Conservation (phyloP, 2,113 vertebrate genomes). For the Zosterops borbonicus region DNA sequence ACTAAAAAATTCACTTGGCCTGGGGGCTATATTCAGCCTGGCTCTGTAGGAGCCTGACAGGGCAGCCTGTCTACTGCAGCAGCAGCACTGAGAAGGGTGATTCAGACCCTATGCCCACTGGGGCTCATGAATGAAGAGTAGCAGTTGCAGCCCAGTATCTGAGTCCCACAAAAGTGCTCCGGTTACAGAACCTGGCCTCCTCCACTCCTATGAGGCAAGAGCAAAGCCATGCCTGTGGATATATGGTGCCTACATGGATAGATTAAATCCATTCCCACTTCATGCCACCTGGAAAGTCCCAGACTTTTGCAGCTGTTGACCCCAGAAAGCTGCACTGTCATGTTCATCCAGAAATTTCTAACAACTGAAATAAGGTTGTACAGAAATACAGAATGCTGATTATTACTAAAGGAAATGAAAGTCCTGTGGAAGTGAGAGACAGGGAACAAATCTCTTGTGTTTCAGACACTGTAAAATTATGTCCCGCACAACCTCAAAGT, state of each 20-base stretch:
- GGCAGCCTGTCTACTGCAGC: background rate
- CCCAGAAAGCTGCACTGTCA: background rate
- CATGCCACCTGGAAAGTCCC: background rate
- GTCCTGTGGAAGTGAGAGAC: background rate
- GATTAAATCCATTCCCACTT: background rate
- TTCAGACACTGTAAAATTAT: background rate
- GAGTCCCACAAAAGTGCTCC: background rate
- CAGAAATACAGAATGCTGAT: background rate
- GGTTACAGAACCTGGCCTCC: background rate
- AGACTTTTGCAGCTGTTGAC: background rate
- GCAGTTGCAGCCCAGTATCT: background rate
- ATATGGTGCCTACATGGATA: rapidly evolving
- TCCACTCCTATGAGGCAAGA: rapidly evolving
- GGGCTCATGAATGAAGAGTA: rapidly evolving
- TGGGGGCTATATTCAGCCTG: constrained; percentile 8
- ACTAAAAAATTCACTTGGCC: constrained; percentile 59
- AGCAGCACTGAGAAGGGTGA: background rate
- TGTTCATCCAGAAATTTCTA: background rate
- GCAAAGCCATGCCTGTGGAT: background rate
- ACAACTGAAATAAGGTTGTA: background rate
- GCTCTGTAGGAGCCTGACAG: background rate
- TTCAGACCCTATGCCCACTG: background rate
- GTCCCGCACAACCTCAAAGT: background rate
- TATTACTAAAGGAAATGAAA: background rate
- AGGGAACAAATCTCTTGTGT: background rate